Evolutionary conservation across 2,888 invertebrate species (phyloP), one percentile per base, ranked within the genome.

Genomic region (Liopterus haemorrhoidalis): DNA sequence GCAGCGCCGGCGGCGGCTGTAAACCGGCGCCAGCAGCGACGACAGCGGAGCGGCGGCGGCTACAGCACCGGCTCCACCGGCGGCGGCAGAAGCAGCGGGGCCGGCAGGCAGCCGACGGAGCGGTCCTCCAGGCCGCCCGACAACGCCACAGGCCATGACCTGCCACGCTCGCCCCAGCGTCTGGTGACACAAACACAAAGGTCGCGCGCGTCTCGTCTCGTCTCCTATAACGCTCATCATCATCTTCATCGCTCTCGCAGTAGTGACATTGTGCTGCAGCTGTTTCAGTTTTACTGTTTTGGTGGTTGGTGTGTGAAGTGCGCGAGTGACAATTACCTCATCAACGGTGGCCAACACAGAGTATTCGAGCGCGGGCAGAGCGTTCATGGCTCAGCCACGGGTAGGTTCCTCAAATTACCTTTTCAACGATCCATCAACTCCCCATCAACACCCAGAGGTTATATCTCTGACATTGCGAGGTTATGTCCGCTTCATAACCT

Each of bases 331-430:
- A 41, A 66, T 66, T 61, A 67, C 60, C 67, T 66, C 66, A 64
- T 68, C 68, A 69, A 71, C 69, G 69, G 71, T 71, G 71, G 71
- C 72, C 70, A 70, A 70, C 69, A 70, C 71, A 69, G 71, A 71
- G 65, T 70, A 70, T 69, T 70, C 70, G 68, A 71, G 72, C 70
- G 79, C 79, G 76, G 81, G 79, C 76, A 81, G 81, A 78, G 80
- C 79, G 78, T 82, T 78, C 80, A 86, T 86, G 86, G 85, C 86
- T 79, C 85, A 85, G 81, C 85, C 85, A 80, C 82, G 85, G 85
- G 86, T 85, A 82, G 75, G 83, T 78, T 70, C 68, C 55, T 31
- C 45, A 28, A 38, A 38, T 35, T 37, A 40, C 51, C 57, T 56
- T 56, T 53, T 51, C 57, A 55, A 52, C 50, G 57, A 53, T 51